Percentiles rank a stretch among this genome's conserved stretches.
These are phyloP conservation scores for Tarsius wallacei DNA, from an alignment of 2,797 vertebrate genomes.

Conservation along the genomic window DNA sequence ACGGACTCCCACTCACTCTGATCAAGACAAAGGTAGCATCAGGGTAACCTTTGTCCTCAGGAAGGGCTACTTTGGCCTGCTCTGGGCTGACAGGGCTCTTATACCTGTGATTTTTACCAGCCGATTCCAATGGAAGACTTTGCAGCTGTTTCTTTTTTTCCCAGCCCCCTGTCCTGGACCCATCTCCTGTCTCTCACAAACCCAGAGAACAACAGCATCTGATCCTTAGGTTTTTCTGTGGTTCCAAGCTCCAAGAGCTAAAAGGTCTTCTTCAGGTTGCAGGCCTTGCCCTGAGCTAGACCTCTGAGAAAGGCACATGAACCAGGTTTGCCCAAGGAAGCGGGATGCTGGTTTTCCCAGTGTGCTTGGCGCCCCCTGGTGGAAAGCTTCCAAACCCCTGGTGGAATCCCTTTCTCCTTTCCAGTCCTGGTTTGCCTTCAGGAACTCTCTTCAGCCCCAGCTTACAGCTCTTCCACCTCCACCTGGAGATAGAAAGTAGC, in stretches of 20 bases:
- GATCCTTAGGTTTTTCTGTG: not conserved
- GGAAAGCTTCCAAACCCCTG: not conserved
- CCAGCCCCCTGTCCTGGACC: not conserved
- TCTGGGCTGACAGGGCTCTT: not conserved
- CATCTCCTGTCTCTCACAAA: not conserved
- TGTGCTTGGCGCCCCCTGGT: slow-evolving; percentile 61
- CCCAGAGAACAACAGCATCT: not conserved
- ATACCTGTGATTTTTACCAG: not conserved
- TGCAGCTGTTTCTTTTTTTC: not conserved
- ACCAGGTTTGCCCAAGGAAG: not conserved
- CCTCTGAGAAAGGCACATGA: not conserved
- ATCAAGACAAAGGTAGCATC: not conserved
- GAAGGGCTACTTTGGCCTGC: not conserved
- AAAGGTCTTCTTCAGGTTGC: not conserved
- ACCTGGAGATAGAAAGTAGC: not conserved
- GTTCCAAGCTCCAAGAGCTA: not conserved
- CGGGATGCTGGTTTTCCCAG: not conserved
- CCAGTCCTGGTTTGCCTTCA: not conserved
- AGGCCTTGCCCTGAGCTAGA: accelerated
- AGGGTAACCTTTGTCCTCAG: not conserved
- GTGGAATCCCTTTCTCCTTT: not conserved
- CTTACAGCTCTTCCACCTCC: not conserved
- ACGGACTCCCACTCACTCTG: not conserved
- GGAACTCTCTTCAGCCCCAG: not conserved
- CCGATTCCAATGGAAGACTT: not conserved